phyloP scores from a whole-genome alignment of 1,140 invertebrate genomes.

The Drosophila tropicalis region DNA sequence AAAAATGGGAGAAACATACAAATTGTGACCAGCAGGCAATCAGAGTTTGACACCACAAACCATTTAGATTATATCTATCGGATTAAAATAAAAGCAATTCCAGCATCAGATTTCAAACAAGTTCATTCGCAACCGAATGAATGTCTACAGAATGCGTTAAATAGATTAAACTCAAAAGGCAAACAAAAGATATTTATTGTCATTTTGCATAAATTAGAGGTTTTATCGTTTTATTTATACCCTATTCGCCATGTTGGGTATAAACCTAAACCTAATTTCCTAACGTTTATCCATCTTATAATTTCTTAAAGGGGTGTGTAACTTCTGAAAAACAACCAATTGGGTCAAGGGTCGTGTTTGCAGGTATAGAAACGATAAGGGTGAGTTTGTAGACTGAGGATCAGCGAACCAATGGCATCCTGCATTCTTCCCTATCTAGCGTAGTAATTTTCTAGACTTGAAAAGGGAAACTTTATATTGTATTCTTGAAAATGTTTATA shows the following conservation, averaged over 20 bases:
- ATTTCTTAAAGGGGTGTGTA: too few species aligned
- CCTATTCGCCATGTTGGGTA: background rate
- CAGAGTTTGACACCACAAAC: slow-evolving; percentile 30
- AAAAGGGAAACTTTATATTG: too few species aligned
- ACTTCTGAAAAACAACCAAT: too few species aligned
- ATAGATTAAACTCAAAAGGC: slow-evolving; percentile 46
- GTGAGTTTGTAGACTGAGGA: too few species aligned
- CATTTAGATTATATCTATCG: slow-evolving; percentile 16
- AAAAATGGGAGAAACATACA: slow-evolving; percentile 32
- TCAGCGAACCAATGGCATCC: too few species aligned
- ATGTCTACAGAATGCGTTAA: slow-evolving; percentile 61
- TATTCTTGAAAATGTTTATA: too few species aligned
- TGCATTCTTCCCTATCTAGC: too few species aligned
- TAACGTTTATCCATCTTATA: too few species aligned
- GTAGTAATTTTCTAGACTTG: too few species aligned
- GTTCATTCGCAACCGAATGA: slow-evolving; percentile 37
- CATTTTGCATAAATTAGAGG: slow-evolving; percentile 66
- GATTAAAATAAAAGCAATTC: slow-evolving; percentile 33
- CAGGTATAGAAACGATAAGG: too few species aligned
- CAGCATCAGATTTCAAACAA: slow-evolving; percentile 35
- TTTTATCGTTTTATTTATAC: slow-evolving; percentile 6
- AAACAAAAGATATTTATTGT: slow-evolving; percentile 66
- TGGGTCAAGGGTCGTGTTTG: too few species aligned
- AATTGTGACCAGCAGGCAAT: slow-evolving; percentile 51
- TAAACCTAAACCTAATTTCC: background rate